Base-by-base conservation (phyloP, 2,797 vertebrate genomes). In the Jordanella pulchra region DNA sequence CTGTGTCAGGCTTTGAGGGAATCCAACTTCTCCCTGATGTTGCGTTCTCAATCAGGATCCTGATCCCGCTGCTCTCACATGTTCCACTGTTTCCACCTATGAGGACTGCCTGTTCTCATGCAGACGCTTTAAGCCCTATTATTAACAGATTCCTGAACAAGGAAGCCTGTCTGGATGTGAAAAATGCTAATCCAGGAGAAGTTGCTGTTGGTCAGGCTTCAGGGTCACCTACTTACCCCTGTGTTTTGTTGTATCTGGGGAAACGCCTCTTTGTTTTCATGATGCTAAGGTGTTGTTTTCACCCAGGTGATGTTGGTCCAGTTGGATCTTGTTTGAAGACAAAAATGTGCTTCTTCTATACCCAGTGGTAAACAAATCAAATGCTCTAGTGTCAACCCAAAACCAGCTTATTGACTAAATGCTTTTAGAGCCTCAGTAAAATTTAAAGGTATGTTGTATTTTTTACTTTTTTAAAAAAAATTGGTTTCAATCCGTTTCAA, bases 141-240 rank as follows among this genome's bases (percentile, higher is more conserved):
- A 91, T 90, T 84, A 90, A 85, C 86, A 90, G 88, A 87, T 89
- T 89, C 86, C 87, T 88, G 84, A 90, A 70, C 89, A 81, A 44
- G 84, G 74, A 73, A 79, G 78, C 79, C 80, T 73, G 81, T 76
- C 83, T 76, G 83, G 68, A 78, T 85, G 48, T 21, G 63, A 17
- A 72, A 69, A 78, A 72, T 69, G 51, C 79, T 78, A 56, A 51
- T 61, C 69, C 76, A 69, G 56, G 77, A 76, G 78, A 82, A 73
- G 69, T 66, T 68, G 50, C 25, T 70, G 68, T 72, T 75, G 85
- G 85, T 80, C 85, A 78, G 85, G 82, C 84, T 85, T 81, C 69
- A 50, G 84, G 88, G 75, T 75, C 77, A 86, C 86, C 87, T 75
- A 71, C 73, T 70, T 56, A 44, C 65, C 67, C 70, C 77, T 63